Evolutionary conservation across 2,888 invertebrate genomes (phyloP), one percentile per base, ranked within the genome.

Genomic region (Pandemis heparana): DNA sequence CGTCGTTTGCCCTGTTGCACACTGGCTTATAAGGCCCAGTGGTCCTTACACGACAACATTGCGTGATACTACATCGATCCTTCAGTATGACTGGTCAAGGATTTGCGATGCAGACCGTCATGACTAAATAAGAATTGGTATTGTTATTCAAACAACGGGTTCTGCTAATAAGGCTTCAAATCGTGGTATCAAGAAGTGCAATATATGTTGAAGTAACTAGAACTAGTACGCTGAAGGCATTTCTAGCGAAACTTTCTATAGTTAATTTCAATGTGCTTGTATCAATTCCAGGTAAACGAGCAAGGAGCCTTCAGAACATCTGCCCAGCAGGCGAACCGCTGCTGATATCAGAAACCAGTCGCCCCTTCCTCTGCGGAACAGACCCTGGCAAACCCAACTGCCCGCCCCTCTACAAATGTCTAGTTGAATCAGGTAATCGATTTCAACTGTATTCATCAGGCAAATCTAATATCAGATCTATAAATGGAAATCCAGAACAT

Each of bases 351-450:
- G 97, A 97, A 79, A 97, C 96, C 3, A 95, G 96, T 46, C 93
- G 97, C 63, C 98, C 98, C 0, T 98, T 97, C 89, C 92, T 98
- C 41, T 98, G 98, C 85, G 98, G 98, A 14, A 95, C 95, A 32
- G 96, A 96, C 56, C 96, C 97, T 6, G 97, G 97, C 46, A 97
- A 97, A 89, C 98, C 98, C 0, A 96, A 96, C 78, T 98, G 98
- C 82, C 98, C 98, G 0, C 97, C 97, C 0, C 94, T 97, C 76
- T 97, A 97, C 88, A 96, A 96, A 82, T 98, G 98, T 85, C 94
- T 97, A 74, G 97, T 98, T 9, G 97, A 97, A 82, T 95, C 95
- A 89, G 96, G 96, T 74, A 63, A n/a, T 7, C 9, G 18, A 18
- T 18, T 53, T 3, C 4, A 1, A 9, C 9, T 53, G 16, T 46